A percentile compares a stretch with the other conserved stretches of the same genome.
These are phyloP conservation scores for Periplaneta americana DNA, from an alignment of 1,140 invertebrate species.

Conservation along the genomic window DNA sequence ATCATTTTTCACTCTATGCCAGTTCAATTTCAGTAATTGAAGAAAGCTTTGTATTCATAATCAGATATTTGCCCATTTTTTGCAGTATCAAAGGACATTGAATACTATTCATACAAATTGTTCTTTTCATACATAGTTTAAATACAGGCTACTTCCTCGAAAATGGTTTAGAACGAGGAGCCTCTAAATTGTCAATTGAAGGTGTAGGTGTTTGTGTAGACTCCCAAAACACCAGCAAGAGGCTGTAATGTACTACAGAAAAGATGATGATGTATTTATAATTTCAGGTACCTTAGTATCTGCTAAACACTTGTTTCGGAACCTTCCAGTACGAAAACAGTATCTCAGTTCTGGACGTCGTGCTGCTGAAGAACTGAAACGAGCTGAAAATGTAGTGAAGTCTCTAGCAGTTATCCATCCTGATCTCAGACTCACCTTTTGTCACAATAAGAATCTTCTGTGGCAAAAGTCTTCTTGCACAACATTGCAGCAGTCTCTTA, in stretches of 20 bases:
- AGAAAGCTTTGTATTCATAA: too few species aligned
- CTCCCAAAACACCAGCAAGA: too few species aligned
- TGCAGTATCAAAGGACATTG: not conserved
- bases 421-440: constrained; percentile 40
- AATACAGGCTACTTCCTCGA: not conserved
- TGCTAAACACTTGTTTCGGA: constrained; percentile 50
- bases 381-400: constrained; percentile 50
- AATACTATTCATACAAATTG: not conserved
- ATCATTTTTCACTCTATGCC: too few species aligned
- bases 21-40: too few species aligned
- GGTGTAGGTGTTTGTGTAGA: not conserved
- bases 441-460: constrained; percentile 46
- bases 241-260: too few species aligned
- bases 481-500: constrained; percentile 39
- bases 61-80: too few species aligned
- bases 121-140: not conserved
- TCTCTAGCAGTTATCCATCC: constrained; percentile 48
- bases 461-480: constrained; percentile 46
- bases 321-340: constrained; percentile 56
- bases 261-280: too few species aligned
- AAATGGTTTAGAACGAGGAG: not conserved
- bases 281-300: constrained; percentile 51
- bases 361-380: constrained; percentile 51
- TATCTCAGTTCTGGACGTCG: constrained; percentile 44
- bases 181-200: not conserved